These are phyloP conservation scores for Pseudochirops cupreus DNA, from an alignment of 2,797 vertebrate species.

Conservation along the genomic window DNA sequence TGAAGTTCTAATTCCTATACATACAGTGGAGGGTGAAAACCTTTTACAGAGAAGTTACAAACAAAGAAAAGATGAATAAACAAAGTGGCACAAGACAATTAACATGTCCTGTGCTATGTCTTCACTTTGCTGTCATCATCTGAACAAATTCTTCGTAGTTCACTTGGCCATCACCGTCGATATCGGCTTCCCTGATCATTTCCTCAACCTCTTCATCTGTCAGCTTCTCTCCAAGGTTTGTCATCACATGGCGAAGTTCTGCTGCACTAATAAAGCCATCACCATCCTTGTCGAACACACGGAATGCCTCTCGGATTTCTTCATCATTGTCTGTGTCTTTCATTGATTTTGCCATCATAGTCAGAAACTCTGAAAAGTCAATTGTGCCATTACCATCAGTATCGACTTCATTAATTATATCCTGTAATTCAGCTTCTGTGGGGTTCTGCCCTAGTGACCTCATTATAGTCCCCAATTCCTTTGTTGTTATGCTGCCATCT, in stretches of 20 bases:
- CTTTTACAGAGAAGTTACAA: conserved; percentile 10
- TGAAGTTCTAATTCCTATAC: background rate
- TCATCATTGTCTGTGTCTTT: background rate
- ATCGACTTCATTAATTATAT: conserved; percentile 24
- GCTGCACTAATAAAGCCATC: background rate
- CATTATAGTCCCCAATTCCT: background rate
- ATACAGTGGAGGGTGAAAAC: background rate
- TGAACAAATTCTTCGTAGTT: conserved; percentile 5
- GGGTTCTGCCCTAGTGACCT: background rate
- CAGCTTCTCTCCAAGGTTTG: conserved; percentile 92
- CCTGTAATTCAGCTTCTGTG: background rate
- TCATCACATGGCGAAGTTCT: background rate
- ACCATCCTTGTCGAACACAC: background rate
- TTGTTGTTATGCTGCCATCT: background rate
- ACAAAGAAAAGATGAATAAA: background rate
- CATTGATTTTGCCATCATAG: background rate
- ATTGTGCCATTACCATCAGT: background rate
- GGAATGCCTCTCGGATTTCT: background rate
- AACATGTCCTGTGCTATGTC: background rate
- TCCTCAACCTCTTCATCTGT: conserved; percentile 99
- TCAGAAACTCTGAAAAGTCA: background rate
- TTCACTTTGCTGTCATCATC: conserved; percentile 27
- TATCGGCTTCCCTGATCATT: conserved; percentile 98
- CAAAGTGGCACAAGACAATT: background rate
- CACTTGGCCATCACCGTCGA: background rate